phyloP scores from a whole-genome alignment of 2,888 invertebrate species.

The Bellardia pandia region DNA sequence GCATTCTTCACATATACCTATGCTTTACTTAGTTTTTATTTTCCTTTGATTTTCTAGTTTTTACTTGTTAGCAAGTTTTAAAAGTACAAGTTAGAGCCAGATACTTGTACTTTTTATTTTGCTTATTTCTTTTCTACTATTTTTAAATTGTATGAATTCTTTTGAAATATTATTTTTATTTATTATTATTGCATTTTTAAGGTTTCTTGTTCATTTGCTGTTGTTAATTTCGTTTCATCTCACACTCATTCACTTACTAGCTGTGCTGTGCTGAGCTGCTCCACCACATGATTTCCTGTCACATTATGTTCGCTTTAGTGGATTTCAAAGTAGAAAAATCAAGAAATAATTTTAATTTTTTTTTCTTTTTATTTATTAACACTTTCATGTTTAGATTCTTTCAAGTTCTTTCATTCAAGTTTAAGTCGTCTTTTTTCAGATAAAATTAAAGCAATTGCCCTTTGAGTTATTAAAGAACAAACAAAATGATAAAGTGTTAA shows the following conservation, averaged over 20 bases:
- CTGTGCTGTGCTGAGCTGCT: neutral
- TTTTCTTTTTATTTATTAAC: constrained; percentile 28
- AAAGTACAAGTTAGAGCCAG: neutral
- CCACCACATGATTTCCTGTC: constrained; percentile 73
- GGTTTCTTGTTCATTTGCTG: constrained; percentile 59
- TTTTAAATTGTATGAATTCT: constrained; percentile 67
- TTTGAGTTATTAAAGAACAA: constrained; percentile 61
- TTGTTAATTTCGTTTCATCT: constrained; percentile 40
- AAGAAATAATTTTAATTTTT: constrained; percentile 13
- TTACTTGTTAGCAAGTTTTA: neutral
- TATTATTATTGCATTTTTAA: constrained; percentile 65
- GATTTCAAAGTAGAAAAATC: constrained; percentile 65
- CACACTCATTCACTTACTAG: constrained; percentile 7
- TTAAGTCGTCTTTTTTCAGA: neutral
- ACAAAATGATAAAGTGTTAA: neutral
- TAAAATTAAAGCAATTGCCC: constrained; percentile 32
- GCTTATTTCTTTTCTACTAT: neutral
- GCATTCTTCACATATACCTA: no score
- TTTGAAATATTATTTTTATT: constrained; percentile 53
- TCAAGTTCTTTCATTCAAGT: constrained; percentile 48
- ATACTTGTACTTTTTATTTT: neutral
- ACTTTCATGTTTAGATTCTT: constrained; percentile 60
- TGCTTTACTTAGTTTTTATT: no score
- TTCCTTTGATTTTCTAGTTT: neutral
- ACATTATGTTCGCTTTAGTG: constrained; percentile 70